A percentile compares a stretch with the other conserved stretches of the same genome.
Conservation (phyloP, 2,797 vertebrate genomes). For the Trichosurus vulpecula region DNA sequence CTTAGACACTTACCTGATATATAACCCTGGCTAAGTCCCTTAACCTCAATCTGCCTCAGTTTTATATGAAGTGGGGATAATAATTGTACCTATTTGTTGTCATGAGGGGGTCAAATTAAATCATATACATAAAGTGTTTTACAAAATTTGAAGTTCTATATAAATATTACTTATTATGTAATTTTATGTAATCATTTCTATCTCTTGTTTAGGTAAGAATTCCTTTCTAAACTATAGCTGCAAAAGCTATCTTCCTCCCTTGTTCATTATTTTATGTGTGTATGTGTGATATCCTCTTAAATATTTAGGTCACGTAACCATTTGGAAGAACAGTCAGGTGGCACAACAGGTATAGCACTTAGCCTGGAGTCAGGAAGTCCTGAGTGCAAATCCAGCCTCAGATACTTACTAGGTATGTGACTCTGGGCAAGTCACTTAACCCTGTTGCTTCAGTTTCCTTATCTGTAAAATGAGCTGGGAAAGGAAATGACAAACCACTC, state of each 20-base stretch:
- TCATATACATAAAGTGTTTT: neutral
- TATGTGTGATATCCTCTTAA: neutral
- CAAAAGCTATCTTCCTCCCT: neutral
- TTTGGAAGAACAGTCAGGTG: neutral
- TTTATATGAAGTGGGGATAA: neutral
- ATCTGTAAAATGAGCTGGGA: neutral
- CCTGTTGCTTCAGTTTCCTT: neutral
- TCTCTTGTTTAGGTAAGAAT: neutral
- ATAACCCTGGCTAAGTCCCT: neutral
- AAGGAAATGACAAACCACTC: neutral
- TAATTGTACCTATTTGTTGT: neutral
- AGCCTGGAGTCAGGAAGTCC: neutral
- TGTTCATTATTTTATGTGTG: no score
- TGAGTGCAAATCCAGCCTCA: neutral
- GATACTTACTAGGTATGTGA: no score
- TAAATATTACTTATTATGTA: neutral
- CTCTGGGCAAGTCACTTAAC: neutral
- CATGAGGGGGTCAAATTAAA: neutral
- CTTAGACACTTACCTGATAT: neutral
- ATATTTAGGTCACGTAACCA: neutral
- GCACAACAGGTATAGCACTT: neutral
- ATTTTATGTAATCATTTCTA: neutral
- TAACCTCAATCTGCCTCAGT: neutral
- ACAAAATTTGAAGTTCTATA: neutral
- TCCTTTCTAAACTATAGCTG: neutral